Evolutionary conservation across 2,113 vertebrate genomes (phyloP), one percentile per base, ranked within the genome.

Genomic region (Gavialis gangeticus): DNA sequence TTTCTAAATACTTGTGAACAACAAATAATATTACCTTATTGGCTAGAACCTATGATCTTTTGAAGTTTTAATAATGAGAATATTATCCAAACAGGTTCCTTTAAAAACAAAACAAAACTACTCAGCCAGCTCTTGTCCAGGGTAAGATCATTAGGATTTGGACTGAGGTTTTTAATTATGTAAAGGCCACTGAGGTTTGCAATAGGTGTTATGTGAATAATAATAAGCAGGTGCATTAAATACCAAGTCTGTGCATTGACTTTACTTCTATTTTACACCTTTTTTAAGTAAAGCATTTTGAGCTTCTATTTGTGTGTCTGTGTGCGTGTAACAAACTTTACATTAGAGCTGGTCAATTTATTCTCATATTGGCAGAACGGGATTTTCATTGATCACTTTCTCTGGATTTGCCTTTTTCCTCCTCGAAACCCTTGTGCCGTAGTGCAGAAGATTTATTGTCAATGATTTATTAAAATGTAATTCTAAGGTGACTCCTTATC

Each of bases 381-480:
- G 96, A 98, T 98, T 98, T 98, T 97, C 97, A 98, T 98, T 98
- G 98, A 98, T 98, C 84, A 93, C 94, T 98, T 98, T 97, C 97
- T 96, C 96, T 97, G 93, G 98, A 98, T 98, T 98, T 98, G 96
- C 93, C 96, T 97, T 97, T 93, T 93, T 79, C 86, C 69, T 86
- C 96, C 94, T 95, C 96, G 93, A 96, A 98, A 97, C 96, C 96
- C 95, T 97, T 66, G 84, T 97, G 97, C 93, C 96, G 97, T 97
- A 98, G 98, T 97, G 96, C 96, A 91, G 97, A 98, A 98, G 98
- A 98, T 98, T 98, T 98, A 98, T 98, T 98, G 97, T 97, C 98
- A 97, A 98, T 98, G 98, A 98, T 98, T 98, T 98, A 98, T 98
- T 98, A 98, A 98, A 98, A 98, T 98, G 97, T 97, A 98, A 98